Percentiles rank a stretch among this genome's conserved stretches.
Conservation (phyloP, 2,113 vertebrate genomes). For the Numida meleagris region DNA sequence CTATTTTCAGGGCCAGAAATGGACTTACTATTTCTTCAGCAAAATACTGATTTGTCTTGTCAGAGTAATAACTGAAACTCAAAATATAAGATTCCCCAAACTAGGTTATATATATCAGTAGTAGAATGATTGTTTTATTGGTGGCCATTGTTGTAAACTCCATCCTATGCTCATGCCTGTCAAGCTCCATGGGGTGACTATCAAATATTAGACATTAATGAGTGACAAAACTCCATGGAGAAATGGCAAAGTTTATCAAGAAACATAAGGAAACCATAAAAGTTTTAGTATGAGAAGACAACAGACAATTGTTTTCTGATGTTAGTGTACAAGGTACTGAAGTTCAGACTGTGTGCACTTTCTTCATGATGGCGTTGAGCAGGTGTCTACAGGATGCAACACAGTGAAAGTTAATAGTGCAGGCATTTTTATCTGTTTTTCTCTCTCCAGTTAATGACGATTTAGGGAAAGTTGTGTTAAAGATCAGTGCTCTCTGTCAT, state of each 20-base stretch:
- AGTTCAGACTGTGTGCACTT: neutral
- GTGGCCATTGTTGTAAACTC: neutral
- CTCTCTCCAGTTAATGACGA: neutral
- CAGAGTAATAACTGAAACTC: neutral
- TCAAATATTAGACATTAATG: neutral
- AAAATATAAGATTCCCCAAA: neutral
- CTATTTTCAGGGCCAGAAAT: neutral
- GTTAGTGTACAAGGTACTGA: neutral
- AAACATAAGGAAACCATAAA: neutral
- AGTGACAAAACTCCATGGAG: neutral
- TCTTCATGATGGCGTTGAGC: neutral
- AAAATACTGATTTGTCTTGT: neutral
- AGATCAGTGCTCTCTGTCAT: neutral
- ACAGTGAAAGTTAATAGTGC: neutral
- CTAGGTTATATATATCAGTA: neutral
- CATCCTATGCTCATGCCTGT: neutral
- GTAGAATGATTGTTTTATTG: neutral
- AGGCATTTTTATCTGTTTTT: neutral
- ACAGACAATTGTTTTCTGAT: neutral
- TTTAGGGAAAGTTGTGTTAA: neutral
- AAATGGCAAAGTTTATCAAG: neutral
- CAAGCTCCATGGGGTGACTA: neutral
- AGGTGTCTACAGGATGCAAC: neutral
- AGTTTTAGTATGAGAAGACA: neutral
- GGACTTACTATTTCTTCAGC: neutral